These are phyloP conservation scores for Cricetomys ansorgei DNA, from an alignment of 2,113 vertebrate genomes.

Conservation along the genomic window DNA sequence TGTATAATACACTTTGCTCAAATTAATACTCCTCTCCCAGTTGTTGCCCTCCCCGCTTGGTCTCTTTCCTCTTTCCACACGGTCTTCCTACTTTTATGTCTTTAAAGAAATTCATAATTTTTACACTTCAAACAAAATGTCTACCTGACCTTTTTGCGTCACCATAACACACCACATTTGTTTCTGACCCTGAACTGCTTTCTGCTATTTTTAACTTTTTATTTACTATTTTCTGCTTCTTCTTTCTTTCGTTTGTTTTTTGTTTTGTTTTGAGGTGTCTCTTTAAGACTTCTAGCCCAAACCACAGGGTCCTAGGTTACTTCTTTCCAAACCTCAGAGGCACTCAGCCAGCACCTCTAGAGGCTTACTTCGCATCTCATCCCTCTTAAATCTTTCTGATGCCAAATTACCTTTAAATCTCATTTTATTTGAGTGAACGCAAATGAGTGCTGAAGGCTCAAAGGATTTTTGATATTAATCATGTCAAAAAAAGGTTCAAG, in stretches of 20 bases:
- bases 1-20: not conserved
- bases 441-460: not conserved
- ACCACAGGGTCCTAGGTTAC: not conserved
- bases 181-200: not conserved
- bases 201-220: not conserved
- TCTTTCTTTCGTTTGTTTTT: no score
- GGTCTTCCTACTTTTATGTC: not conserved
- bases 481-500: slow-evolving; percentile 36
- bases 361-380: not conserved
- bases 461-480: slow-evolving; percentile 15
- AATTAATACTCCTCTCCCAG: no score
- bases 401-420: not conserved
- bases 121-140: not conserved
- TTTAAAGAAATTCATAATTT: not conserved
- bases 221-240: not conserved
- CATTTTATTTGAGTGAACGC: not conserved
- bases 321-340: not conserved
- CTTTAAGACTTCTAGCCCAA: not conserved
- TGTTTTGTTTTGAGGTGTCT: not conserved
- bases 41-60: no score
- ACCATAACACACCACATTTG: no score
- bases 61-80: not conserved
- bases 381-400: not conserved
- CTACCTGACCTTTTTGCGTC: not conserved
- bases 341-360: not conserved